Base-by-base conservation (phyloP, 2,797 vertebrate species). In the Melanotaenia pygmaea region DNA sequence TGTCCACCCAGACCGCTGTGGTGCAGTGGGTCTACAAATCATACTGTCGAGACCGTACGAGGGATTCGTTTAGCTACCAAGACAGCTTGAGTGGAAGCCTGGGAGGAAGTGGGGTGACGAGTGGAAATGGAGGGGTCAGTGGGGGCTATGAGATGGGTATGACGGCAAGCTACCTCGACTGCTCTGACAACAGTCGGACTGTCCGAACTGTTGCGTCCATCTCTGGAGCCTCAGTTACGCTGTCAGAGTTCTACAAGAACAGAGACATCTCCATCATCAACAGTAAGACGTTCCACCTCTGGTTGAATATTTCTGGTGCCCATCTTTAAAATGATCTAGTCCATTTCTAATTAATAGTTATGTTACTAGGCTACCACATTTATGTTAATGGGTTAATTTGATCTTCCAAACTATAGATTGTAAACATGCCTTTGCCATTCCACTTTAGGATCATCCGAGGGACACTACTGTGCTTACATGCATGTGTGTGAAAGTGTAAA, bases 11-110 rank as follows among this genome's bases (percentile, higher is more conserved):
- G 70, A 94, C 93, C 0, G 95, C 95, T 0, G 95, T 98, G 54
- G 95, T 98, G 22, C 96, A 97, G 70, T 98, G 97, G 97, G 95
- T 96, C 70, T 98, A 96, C 91, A 98, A 98, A 88, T 98, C 97
- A 1, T 98, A 97, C 90, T 98, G 97, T 79, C 96, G 96, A 56
- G 97, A 98, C 74, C 95, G 96, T 35, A 95, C 96, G 3, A 93
- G 95, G 60, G 96, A 97, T 64, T 95, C 96, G 2, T 88, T 98
- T 90, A 95, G 93, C 66, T 77, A 72, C 62, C 30, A 86, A 0
- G 87, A 92, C 76, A 82, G 40, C 60, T 20, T 87, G 65, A 53
- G 77, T 0, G 85, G 83, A 34, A 40, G 81, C 32, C 24, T 73
- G 43, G 81, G 83, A 16, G 90, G 88, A 30, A 85, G 82, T 0